Conservation (phyloP, 1,140 invertebrate species). For the Solen grandis region DNA sequence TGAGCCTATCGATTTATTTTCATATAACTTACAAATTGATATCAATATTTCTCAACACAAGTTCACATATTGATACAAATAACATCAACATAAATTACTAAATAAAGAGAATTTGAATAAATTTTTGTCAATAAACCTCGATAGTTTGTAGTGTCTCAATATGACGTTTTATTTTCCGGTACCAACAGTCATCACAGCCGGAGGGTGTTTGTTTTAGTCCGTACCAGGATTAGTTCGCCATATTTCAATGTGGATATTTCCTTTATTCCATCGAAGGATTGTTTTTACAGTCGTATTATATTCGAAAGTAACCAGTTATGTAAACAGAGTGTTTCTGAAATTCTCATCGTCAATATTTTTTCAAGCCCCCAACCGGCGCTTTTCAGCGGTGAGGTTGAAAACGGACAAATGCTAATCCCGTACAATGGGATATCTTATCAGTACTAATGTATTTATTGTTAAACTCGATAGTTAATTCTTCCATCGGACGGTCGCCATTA, state of each 20-base stretch:
- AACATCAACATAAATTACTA: conserved; percentile 53
- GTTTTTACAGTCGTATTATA: conserved; percentile 52
- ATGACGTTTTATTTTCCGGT: conserved; percentile 27
- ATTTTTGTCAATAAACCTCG: conserved; percentile 34
- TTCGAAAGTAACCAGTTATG: conserved; percentile 52
- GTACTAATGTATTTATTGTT: conserved; percentile 56
- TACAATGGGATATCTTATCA: conserved; percentile 50
- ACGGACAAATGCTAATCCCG: conserved; percentile 52
- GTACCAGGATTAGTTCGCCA: conserved; percentile 37
- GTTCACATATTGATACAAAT: conserved; percentile 39
- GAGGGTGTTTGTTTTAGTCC: conserved; percentile 46
- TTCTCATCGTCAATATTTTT: conserved; percentile 53
- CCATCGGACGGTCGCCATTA: conserved; percentile 44
- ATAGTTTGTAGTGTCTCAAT: conserved; percentile 16
- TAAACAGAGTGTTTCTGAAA: conserved; percentile 54
- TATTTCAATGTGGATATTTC: conserved; percentile 47
- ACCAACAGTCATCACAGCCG: conserved; percentile 13
- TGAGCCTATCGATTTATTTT: too few species aligned
- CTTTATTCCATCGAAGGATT: conserved; percentile 41
- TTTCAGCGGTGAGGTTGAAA: conserved; percentile 42
- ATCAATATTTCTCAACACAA: conserved; percentile 54
- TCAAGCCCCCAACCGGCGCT: conserved; percentile 49
- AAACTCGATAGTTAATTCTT: conserved; percentile 45
- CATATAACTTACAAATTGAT: conserved; percentile 44
- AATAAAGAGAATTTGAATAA: conserved; percentile 34